phyloP scores from a whole-genome alignment of 1,140 invertebrate species.

The Coboldia fuscipes region DNA sequence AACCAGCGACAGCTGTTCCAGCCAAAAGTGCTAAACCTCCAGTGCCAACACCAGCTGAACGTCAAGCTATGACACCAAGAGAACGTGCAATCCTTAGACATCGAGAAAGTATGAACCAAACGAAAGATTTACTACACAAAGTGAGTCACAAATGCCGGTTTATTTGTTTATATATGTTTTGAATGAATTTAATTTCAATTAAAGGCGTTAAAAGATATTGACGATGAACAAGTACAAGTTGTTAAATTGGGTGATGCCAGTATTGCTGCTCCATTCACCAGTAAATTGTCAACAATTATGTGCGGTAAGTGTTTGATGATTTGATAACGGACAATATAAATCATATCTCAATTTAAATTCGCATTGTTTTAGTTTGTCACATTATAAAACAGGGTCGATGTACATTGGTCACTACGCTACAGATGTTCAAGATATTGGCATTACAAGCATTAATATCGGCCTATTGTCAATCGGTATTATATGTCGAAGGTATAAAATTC shows the following conservation, averaged over 20 bases:
- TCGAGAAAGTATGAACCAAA: slow-evolving; percentile 19
- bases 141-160: slow-evolving; percentile 36
- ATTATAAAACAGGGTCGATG: slow-evolving; percentile 98
- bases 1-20: slow-evolving; percentile 8
- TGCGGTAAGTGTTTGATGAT: slow-evolving; percentile 54
- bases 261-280: slow-evolving; percentile 97
- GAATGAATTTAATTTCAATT: not conserved
- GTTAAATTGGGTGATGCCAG: slow-evolving; percentile 96
- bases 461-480: slow-evolving; percentile 96
- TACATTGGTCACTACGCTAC: slow-evolving; percentile 93
- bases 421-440: slow-evolving; percentile 99
- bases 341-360: not conserved
- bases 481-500: slow-evolving; percentile 95
- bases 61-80: slow-evolving; percentile 11
- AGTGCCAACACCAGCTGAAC: slow-evolving; percentile 4
- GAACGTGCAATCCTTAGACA: slow-evolving; percentile 15
- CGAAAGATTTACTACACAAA: slow-evolving; percentile 20
- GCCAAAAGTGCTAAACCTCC: slow-evolving; percentile 8
- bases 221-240: slow-evolving; percentile 74
- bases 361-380: slow-evolving; percentile 63
- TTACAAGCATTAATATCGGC: slow-evolving; percentile 95
- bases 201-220: slow-evolving; percentile 54
- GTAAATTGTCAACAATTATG: slow-evolving; percentile 88
- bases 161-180: slow-evolving; percentile 17
- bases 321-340: not conserved